Evolutionary conservation across 2,797 vertebrate species (phyloP).

Genomic region (Pyrocephalus nanus): DNA sequence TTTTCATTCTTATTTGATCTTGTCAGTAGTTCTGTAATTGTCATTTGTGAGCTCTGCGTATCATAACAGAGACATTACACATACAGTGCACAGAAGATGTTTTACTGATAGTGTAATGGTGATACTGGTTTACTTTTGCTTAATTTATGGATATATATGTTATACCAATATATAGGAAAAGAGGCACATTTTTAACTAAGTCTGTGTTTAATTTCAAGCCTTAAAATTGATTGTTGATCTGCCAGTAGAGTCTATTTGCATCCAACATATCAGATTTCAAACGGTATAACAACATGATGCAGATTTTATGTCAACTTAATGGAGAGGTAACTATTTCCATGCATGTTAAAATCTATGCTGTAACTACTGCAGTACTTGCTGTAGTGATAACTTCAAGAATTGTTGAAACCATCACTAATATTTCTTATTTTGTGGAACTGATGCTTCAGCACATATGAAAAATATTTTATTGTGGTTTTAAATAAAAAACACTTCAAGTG

Average conservation of each 20-base stretch:
- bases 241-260: constrained; percentile 73
- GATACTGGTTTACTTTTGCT: constrained; percentile 17
- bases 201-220: constrained; percentile 76
- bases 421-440: constrained; percentile 39
- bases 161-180: constrained; percentile 59
- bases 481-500: constrained; percentile 32
- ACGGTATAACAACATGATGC: constrained; percentile 65
- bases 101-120: neutral
- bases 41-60: neutral
- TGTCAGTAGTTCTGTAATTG: neutral
- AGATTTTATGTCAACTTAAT: constrained; percentile 67
- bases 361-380: constrained; percentile 36
- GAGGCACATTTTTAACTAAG: constrained; percentile 47
- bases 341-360: constrained; percentile 35
- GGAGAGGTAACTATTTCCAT: constrained; percentile 64
- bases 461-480: constrained; percentile 65
- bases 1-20: neutral
- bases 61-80: neutral
- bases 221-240: constrained; percentile 76
- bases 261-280: constrained; percentile 77
- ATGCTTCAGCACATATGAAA: constrained; percentile 66
- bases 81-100: neutral
- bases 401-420: constrained; percentile 45
- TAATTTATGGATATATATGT: constrained; percentile 57
- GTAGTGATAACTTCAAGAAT: constrained; percentile 45